A percentile compares a stretch with the other conserved stretches of the same genome.
phyloP scores from a whole-genome alignment of 2,888 invertebrate species.

The Punctoribates punctum region DNA sequence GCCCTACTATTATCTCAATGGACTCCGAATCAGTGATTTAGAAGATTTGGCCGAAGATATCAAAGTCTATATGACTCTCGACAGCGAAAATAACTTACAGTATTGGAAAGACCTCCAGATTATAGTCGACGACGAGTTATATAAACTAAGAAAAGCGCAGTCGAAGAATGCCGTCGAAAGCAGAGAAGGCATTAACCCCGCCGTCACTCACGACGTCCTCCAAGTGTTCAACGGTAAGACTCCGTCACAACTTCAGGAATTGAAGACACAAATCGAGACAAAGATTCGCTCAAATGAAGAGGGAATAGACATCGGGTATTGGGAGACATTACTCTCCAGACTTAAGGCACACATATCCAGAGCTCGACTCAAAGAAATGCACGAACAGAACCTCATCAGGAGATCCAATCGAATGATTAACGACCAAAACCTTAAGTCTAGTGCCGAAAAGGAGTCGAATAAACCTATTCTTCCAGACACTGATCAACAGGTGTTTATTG shows the following conservation, averaged over 20 bases:
- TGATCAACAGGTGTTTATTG: no score
- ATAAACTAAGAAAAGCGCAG: slow-evolving; percentile 74
- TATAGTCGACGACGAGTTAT: slow-evolving; percentile 87
- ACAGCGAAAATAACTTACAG: slow-evolving; percentile 81
- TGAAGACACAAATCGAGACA: slow-evolving; percentile 77
- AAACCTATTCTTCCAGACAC: not conserved
- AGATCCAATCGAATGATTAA: slow-evolving; percentile 44
- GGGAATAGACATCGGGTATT: slow-evolving; percentile 91
- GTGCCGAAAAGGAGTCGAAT: not conserved
- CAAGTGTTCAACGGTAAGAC: slow-evolving; percentile 89
- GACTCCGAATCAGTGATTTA: slow-evolving; percentile 79
- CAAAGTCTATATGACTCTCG: slow-evolving; percentile 85
- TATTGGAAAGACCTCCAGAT: slow-evolving; percentile 96
- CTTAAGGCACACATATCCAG: slow-evolving; percentile 93
- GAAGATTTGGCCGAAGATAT: slow-evolving; percentile 96
- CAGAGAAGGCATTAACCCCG: slow-evolving; percentile 79
- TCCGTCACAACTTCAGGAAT: slow-evolving; percentile 73
- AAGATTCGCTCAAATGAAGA: slow-evolving; percentile 79
- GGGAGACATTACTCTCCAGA: slow-evolving; percentile 94
- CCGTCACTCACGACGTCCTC: slow-evolving; percentile 84
- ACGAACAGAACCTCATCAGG: slow-evolving; percentile 71
- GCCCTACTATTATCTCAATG: slow-evolving; percentile 90
- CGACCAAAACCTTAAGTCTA: slow-evolving; percentile 2
- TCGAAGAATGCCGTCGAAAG: slow-evolving; percentile 52
- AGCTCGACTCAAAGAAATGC: slow-evolving; percentile 83